phyloP scores from a whole-genome alignment of 1,140 invertebrate species.

The Acromyrmex charruanus region DNA sequence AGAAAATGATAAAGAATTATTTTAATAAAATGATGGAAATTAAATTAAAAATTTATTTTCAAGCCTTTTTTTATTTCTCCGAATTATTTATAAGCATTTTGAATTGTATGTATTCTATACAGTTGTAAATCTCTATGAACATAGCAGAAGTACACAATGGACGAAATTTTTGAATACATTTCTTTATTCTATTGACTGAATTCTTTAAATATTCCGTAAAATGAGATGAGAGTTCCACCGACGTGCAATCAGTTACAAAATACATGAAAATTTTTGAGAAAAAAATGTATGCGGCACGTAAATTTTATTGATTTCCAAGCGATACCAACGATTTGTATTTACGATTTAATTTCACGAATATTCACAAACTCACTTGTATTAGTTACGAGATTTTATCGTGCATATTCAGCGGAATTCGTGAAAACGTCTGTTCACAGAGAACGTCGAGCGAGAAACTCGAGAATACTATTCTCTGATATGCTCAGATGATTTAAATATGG shows the following conservation, averaged over 20 bases:
- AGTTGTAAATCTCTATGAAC: not conserved
- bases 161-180: not conserved
- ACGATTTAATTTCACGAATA: conserved; percentile 20
- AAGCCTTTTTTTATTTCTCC: not conserved
- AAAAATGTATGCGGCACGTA: not conserved
- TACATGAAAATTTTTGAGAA: not conserved
- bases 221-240: not conserved
- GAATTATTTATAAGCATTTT: not conserved
- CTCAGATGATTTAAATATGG: conserved; percentile 43
- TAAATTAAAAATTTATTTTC: not conserved
- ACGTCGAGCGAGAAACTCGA: not conserved
- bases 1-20: not conserved
- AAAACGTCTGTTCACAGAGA: conserved; percentile 10
- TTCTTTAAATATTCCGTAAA: not conserved
- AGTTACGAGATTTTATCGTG: conserved; percentile 30
- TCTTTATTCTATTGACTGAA: not conserved
- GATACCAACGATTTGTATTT: conserved; percentile 2
- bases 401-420: not conserved
- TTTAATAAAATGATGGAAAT: not conserved
- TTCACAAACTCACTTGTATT: no score
- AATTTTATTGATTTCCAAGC: conserved; percentile 25
- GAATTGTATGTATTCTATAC: not conserved
- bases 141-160: not conserved
- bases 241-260: conserved; percentile 1
- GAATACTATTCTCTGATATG: conserved; percentile 5